phyloP scores from a whole-genome alignment of 2,888 invertebrate species.

The Fragum sueziense region DNA sequence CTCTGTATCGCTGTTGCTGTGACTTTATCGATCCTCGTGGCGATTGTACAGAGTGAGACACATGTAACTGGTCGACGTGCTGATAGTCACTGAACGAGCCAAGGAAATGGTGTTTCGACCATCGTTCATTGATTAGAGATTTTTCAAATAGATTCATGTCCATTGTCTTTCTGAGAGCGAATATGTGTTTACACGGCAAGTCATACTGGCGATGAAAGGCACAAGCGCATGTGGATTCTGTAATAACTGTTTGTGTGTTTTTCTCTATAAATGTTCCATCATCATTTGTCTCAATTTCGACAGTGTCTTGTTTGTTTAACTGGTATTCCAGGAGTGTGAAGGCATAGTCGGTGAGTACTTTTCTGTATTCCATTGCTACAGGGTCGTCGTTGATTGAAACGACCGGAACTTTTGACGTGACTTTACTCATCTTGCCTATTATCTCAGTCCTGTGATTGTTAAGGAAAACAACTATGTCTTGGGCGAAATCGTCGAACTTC shows the following conservation, averaged over 20 bases:
- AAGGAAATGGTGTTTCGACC: conserved; percentile 4
- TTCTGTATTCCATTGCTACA: not conserved
- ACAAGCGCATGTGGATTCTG: not conserved
- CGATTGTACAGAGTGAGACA: no score
- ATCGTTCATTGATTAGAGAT: not conserved
- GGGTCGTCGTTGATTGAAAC: not conserved
- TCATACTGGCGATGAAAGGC: not conserved
- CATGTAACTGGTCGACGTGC: not conserved
- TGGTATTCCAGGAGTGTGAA: not conserved
- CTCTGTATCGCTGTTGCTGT: conserved; percentile 17
- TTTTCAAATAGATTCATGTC: not conserved
- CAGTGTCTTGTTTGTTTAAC: not conserved
- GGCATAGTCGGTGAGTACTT: not conserved
- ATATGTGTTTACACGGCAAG: conserved; percentile 18
- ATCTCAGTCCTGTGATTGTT: conserved; percentile 24
- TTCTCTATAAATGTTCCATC: no score
- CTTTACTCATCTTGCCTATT: conserved; percentile 19
- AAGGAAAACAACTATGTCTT: conserved; percentile 13
- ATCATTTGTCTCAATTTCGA: not conserved
- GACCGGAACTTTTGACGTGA: conserved; percentile 14
- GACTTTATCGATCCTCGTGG: not conserved
- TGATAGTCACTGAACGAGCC: not conserved
- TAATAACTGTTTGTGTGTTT: no score
- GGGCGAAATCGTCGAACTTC: conserved; percentile 23
- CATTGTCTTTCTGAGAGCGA: conserved; percentile 1